These are phyloP conservation scores for Urophycis tenuis DNA, from an alignment of 2,797 vertebrate genomes.

Conservation along the genomic window DNA sequence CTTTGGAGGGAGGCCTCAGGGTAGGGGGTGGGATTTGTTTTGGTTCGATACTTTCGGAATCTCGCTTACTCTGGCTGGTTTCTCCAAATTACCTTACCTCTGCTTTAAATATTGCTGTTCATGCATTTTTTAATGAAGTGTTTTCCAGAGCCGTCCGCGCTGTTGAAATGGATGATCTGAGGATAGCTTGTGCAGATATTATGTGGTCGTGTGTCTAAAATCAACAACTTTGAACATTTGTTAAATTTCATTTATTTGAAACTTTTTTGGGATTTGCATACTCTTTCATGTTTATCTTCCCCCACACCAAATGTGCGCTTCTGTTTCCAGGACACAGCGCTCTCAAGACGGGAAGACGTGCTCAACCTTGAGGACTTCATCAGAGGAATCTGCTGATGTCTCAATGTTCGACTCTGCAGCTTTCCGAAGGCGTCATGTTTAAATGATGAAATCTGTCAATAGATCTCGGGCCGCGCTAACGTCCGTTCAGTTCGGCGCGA, in stretches of 20 bases:
- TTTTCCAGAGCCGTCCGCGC: neutral
- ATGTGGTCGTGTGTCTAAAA: conserved; percentile 32
- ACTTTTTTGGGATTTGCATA: conserved; percentile 39
- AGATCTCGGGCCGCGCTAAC: conserved; percentile 48
- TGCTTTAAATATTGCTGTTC: neutral
- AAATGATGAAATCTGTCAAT: conserved; percentile 62
- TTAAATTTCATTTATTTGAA: conserved; percentile 46
- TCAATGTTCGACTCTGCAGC: conserved; percentile 51
- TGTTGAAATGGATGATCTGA: neutral
- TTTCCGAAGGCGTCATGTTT: conserved; percentile 50
- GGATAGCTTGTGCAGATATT: neutral
- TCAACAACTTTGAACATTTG: conserved; percentile 43
- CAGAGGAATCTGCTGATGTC: conserved; percentile 55
- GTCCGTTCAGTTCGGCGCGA: conserved; percentile 46
- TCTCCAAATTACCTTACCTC: too few relatives aligned
- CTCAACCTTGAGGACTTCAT: conserved; percentile 37
- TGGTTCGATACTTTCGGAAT: too few relatives aligned
- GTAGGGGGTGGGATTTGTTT: too few relatives aligned
- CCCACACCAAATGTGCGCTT: conserved; percentile 39
- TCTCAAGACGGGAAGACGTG: conserved; percentile 26
- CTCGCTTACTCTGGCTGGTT: too few relatives aligned
- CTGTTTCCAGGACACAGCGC: conserved; percentile 18
- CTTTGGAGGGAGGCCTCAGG: too few relatives aligned
- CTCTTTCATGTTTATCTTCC: conserved; percentile 49
- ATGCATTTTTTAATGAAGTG: neutral